A percentile compares a stretch with the other conserved stretches of the same genome.
Conservation (phyloP, 2,113 vertebrate genomes). For the Excalfactoria chinensis region DNA sequence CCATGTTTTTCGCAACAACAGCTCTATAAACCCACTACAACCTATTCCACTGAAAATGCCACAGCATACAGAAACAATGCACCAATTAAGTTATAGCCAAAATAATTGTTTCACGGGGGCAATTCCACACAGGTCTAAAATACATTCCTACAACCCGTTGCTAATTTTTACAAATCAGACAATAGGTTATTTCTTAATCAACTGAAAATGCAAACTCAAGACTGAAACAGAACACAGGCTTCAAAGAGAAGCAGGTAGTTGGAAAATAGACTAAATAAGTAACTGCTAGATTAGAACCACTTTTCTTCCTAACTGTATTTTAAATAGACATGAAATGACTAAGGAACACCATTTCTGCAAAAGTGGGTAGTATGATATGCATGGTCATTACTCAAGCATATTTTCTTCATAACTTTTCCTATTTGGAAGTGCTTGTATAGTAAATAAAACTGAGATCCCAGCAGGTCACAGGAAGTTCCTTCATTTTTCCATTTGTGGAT, state of each 20-base stretch:
- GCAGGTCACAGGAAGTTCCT: background rate
- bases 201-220: background rate
- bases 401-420: background rate
- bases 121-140: background rate
- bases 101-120: background rate
- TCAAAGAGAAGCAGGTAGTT: background rate
- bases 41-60: background rate
- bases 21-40: background rate
- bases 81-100: background rate
- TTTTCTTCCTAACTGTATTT: background rate
- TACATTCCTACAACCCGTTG: background rate
- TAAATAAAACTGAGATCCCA: background rate
- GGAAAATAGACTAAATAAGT: background rate
- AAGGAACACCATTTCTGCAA: background rate
- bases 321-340: background rate
- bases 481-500: background rate
- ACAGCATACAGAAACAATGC: background rate
- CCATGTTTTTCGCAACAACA: background rate
- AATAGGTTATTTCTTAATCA: background rate
- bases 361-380: background rate
- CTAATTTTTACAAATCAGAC: background rate
- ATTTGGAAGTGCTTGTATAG: background rate
- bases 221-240: accelerated
- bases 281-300: background rate
- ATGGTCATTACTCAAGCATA: background rate